These are phyloP conservation scores for Huso huso DNA, from an alignment of 2,797 vertebrate species.

Conservation along the genomic window DNA sequence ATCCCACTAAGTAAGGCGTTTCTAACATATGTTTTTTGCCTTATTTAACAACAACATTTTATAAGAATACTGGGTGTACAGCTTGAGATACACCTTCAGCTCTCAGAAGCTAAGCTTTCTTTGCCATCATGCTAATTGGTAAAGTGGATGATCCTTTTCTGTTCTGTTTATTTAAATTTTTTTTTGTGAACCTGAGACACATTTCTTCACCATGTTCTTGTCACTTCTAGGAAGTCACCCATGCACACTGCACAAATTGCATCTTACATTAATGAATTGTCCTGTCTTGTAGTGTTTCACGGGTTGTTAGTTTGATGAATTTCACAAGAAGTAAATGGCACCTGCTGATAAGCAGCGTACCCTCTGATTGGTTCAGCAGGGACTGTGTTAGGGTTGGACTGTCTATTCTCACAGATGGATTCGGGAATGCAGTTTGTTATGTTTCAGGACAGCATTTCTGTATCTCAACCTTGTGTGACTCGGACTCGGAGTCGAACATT, in stretches of 20 bases:
- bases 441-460: slow-evolving; percentile 1
- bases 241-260: slow-evolving; percentile 21
- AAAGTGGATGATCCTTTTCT: too few relatives aligned
- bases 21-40: too few relatives aligned
- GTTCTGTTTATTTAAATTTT: background rate
- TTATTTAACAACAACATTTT: too few relatives aligned
- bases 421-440: slow-evolving; percentile 18
- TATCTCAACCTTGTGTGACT: background rate
- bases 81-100: too few relatives aligned
- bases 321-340: slow-evolving; percentile 55
- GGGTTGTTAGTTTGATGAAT: slow-evolving; percentile 62
- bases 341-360: slow-evolving; percentile 53
- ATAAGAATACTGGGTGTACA: too few relatives aligned
- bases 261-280: slow-evolving; percentile 46
- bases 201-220: slow-evolving; percentile 11
- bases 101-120: too few relatives aligned
- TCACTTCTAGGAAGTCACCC: slow-evolving; percentile 16
- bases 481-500: too few relatives aligned
- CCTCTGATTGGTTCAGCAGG: slow-evolving; percentile 53
- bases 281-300: slow-evolving; percentile 46
- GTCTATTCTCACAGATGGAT: slow-evolving; percentile 46
- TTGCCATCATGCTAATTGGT: too few relatives aligned
- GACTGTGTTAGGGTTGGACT: slow-evolving; percentile 44
- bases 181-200: slow-evolving; percentile 1
- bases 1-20: too few relatives aligned